Base-by-base conservation (phyloP, 2,888 invertebrate species). In the Periphyllus acericola region DNA sequence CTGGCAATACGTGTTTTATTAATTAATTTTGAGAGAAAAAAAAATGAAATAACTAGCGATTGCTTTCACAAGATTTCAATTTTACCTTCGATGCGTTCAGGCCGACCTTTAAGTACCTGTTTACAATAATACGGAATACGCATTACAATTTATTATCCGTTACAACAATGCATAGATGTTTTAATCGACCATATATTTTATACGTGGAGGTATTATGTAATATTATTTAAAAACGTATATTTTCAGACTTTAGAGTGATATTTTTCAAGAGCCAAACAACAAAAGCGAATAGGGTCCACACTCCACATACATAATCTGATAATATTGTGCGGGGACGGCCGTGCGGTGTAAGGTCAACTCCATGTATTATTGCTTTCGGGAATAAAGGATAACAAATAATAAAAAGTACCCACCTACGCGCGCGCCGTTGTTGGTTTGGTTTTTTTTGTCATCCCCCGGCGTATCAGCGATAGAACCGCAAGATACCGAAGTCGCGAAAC, bases 311-410 rank as follows among this genome's bases (percentile, higher is more conserved):
- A 5, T 72, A 71, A 82, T 82, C 82, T 52, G 66, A 36, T 52
- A 52, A 32, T 52, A 32, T 29, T 21, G 34, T 36, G n/a, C n/a
- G 66, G 21, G 40, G 40, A n/a, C 52, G 52, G 21, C 52, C 11
- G 34, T 8, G 17, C 17, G 25, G 25, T 68, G 36, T 60, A 74
- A 74, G 55, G 83, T 83, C 55, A 29, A 74, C 60, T 55, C 55
- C 36, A 1, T 60, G 55, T 83, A 29, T 74, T 74, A 83, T 83
- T 83, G 74, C 25, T 74, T 83, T 83, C 36, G 55, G 55, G 36
- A 55, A n/a, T n/a, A n/a, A 74, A 74, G 83, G 74, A 74, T 74
- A 83, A 83, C 55, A 60, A 83, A 83, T 71, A 71, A 71, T 71
- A 83, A 79, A 60, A 82, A 72, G 52, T 74, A 83, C 82, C 71